Percentiles rank a stretch among this genome's conserved stretches.
phyloP scores from a whole-genome alignment of 2,113 vertebrate genomes.

The Jacana jacana region DNA sequence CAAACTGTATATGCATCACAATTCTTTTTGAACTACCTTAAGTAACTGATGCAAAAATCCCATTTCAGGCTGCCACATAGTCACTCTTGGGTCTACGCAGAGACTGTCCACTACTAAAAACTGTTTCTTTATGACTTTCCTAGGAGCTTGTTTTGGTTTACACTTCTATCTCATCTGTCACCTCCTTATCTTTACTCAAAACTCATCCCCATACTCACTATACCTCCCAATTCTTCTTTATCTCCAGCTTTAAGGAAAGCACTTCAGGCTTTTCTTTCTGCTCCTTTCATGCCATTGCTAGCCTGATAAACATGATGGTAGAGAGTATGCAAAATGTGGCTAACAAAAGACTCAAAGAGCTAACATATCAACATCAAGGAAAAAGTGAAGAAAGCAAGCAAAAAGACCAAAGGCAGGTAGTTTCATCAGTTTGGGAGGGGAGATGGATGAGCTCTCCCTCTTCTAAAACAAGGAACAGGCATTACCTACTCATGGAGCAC shows the following conservation, averaged over 20 bases:
- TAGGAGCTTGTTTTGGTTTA: neutral
- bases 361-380: neutral
- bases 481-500: neutral
- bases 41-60: neutral
- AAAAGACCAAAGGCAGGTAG: neutral
- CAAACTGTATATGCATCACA: neutral
- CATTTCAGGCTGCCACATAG: neutral
- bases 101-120: neutral
- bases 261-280: neutral
- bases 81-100: neutral
- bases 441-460: neutral
- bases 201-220: neutral
- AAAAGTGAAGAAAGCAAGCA: slow-evolving; percentile 14
- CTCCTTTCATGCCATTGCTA: neutral
- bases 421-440: neutral
- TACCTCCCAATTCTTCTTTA: neutral
- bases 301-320: neutral
- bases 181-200: neutral
- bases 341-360: neutral
- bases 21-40: neutral
- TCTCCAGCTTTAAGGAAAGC: neutral
- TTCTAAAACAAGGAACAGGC: slow-evolving; percentile 10
- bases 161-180: neutral
- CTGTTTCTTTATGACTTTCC: neutral
- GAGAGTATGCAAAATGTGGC: neutral